These are phyloP conservation scores for Ericerus pela DNA, from an alignment of 1,140 invertebrate genomes.

Conservation along the genomic window DNA sequence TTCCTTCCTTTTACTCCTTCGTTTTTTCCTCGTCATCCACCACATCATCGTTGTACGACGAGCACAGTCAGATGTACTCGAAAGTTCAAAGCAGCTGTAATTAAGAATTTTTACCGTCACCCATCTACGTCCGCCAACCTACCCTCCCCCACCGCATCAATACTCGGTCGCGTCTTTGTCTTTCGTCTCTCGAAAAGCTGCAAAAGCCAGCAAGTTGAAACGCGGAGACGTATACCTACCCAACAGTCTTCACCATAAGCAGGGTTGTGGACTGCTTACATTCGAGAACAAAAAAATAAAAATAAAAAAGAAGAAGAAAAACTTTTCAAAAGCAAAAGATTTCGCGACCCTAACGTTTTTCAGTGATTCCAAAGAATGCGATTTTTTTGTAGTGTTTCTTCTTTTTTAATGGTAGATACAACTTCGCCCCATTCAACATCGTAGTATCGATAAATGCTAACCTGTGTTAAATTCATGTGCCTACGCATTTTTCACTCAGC, in stretches of 20 bases:
- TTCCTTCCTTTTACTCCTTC: not conserved
- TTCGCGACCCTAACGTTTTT: not conserved
- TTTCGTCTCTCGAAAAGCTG: not conserved
- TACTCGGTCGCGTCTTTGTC: too few species aligned
- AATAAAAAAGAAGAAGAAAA: too few species aligned
- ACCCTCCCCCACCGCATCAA: too few species aligned
- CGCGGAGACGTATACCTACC: slow-evolving; percentile 2
- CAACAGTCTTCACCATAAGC: slow-evolving; percentile 8
- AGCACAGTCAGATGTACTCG: slow-evolving; percentile 1
- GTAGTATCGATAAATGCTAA: too few species aligned
- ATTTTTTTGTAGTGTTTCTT: too few species aligned
- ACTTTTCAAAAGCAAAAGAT: too few species aligned
- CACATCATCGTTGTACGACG: not conserved
- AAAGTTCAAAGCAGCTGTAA: slow-evolving; percentile 10
- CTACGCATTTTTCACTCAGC: too few species aligned
- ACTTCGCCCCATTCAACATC: too few species aligned
- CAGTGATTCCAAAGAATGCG: not conserved
- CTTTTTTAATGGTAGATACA: too few species aligned
- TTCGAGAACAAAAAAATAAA: too few species aligned
- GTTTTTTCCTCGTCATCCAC: not conserved
- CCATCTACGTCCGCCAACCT: not conserved
- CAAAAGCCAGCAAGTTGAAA: slow-evolving; percentile 9
- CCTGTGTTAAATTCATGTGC: too few species aligned
- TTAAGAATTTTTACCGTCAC: slow-evolving; percentile 6
- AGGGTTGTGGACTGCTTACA: not conserved